A percentile compares a stretch with the other conserved stretches of the same genome.
These are phyloP conservation scores for Panthera uncia DNA, from an alignment of 2,113 vertebrate species.

Conservation along the genomic window DNA sequence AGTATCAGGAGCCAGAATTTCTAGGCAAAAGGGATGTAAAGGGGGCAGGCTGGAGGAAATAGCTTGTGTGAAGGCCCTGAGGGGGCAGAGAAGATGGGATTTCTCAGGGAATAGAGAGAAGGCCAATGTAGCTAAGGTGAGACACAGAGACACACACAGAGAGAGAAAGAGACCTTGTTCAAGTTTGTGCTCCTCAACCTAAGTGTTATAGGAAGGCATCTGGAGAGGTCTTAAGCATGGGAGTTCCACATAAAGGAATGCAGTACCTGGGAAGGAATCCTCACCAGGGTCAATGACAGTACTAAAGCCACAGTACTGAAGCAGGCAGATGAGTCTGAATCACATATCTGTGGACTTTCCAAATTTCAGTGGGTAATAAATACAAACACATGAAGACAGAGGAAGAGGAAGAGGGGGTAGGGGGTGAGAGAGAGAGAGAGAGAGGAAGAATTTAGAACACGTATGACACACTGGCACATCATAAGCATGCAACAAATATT, in stretches of 20 bases:
- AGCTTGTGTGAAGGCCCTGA: not conserved
- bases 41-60: not conserved
- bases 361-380: not conserved
- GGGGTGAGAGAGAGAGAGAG: not conserved
- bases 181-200: not conserved
- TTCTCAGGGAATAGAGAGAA: constrained; percentile 8
- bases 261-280: not conserved
- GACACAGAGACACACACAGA: not conserved
- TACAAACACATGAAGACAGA: not conserved
- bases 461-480: not conserved
- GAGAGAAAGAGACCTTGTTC: not conserved
- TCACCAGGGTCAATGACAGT: not conserved
- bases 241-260: not conserved
- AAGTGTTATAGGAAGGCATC: not conserved
- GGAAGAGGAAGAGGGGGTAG: not conserved
- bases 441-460: not conserved
- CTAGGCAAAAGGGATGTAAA: not conserved
- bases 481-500: not conserved
- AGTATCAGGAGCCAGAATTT: not conserved
- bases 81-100: not conserved
- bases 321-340: not conserved
- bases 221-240: not conserved
- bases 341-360: not conserved
- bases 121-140: not conserved
- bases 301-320: not conserved